phyloP scores from a whole-genome alignment of 2,797 vertebrate genomes.

The Artibeus lituratus region DNA sequence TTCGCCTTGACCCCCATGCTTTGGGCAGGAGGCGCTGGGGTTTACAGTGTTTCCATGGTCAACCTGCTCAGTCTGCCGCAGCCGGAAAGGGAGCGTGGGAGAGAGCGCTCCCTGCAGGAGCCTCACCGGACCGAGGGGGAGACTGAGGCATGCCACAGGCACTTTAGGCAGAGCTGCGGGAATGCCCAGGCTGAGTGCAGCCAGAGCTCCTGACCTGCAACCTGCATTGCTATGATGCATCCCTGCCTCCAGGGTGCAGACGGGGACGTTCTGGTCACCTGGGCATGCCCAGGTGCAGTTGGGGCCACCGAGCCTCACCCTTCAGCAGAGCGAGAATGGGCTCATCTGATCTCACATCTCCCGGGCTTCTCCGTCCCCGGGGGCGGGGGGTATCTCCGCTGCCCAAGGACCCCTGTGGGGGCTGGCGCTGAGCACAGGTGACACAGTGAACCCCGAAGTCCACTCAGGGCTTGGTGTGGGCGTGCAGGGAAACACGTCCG shows the following conservation, averaged over 20 bases:
- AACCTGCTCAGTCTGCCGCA: neutral
- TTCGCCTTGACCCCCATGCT: neutral
- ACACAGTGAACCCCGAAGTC: no score
- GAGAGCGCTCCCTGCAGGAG: no score
- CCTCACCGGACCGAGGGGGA: neutral
- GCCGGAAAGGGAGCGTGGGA: neutral
- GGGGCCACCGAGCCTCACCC: neutral
- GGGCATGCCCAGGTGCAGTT: fast-evolving
- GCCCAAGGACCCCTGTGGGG: neutral
- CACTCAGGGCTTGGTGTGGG: neutral
- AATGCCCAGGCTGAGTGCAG: no score
- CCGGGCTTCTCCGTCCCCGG: neutral
- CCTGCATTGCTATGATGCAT: fast-evolving
- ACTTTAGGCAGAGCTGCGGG: neutral
- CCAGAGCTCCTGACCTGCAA: no score
- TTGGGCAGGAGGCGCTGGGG: neutral
- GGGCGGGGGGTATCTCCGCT: neutral
- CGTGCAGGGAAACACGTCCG: neutral
- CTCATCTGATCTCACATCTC: fast-evolving
- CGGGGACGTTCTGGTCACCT: fast-evolving
- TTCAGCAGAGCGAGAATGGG: no score
- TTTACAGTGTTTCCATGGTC: neutral
- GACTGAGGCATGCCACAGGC: neutral
- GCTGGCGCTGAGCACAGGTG: neutral
- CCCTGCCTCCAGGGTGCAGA: neutral